A percentile compares a stretch with the other conserved stretches of the same genome.
These are phyloP conservation scores for Balanococcus diminutus DNA, from an alignment of 2,888 invertebrate genomes.

Conservation along the genomic window DNA sequence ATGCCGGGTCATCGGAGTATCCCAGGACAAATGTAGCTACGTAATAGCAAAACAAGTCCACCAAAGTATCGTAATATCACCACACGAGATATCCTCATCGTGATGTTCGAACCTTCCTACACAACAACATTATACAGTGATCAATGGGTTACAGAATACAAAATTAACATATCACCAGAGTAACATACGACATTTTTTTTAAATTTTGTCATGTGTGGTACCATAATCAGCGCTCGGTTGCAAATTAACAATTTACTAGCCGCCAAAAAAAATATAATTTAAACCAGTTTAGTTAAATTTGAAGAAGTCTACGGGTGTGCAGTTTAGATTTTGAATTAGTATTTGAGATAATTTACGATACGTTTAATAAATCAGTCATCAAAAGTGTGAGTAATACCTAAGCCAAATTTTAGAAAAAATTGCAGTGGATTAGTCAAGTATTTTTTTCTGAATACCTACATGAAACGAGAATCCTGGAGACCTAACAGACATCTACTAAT, in stretches of 20 bases:
- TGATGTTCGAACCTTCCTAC: slow-evolving; percentile 35
- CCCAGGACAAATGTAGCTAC: slow-evolving; percentile 24
- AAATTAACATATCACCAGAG: slow-evolving; percentile 33
- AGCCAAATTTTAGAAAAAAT: not conserved
- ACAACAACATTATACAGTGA: slow-evolving; percentile 34
- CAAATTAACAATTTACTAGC: not conserved
- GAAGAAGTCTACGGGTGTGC: not conserved
- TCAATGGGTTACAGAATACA: slow-evolving; percentile 42
- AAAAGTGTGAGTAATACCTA: not conserved
- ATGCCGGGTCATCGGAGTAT: slow-evolving; percentile 34
- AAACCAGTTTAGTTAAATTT: not conserved
- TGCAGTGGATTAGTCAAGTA: not conserved
- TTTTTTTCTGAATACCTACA: no score
- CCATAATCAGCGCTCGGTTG: not conserved
- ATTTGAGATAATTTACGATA: not conserved
- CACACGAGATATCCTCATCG: slow-evolving; percentile 25
- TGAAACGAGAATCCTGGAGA: no score
- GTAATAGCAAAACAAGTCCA: slow-evolving; percentile 39
- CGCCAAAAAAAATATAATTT: not conserved
- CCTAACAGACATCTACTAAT: no score
- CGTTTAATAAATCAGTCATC: not conserved
- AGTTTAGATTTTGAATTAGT: not conserved
- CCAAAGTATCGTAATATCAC: slow-evolving; percentile 17
- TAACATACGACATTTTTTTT: not conserved
- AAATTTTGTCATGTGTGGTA: not conserved